Base-by-base conservation (phyloP, 1,140 invertebrate genomes). In the Luehdorfia chinensis region DNA sequence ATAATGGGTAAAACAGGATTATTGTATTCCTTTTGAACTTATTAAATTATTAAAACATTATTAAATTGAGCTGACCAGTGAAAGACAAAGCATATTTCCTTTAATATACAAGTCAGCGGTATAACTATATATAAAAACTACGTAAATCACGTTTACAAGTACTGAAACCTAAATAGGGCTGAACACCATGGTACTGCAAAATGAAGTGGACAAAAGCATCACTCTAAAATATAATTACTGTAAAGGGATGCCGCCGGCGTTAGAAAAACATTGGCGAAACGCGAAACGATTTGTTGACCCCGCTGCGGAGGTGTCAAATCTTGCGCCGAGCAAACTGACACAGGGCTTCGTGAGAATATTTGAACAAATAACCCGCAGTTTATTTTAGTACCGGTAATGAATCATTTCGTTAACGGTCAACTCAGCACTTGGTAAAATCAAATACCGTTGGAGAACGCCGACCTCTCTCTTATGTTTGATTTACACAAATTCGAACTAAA, bases 321-420 rank as follows among this genome's bases (percentile, higher is more conserved):
- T 64, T 60, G 52, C 64, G 63, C 61, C 58, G 48, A 65, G 63
- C 69, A 74, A n/a, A 80, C 76, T 78, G 74, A 76, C 75, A 71
- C 69, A 60, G 50, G 57, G 55, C 53, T 61, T 53, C 37, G 80
- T 84, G 80, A 78, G 80, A 84, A 84, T 73, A 75, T 81, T 68
- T 78, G 66, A 70, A 83, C 74, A 81, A 79, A 81, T 75, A 78
- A 58, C 63, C 63, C 62, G 60, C 52, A 68, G 77, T 78, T 77
- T 80, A 67, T 80, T 73, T 71, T 78, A 76, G 71, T 65, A 59
- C 64, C 59, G 53, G 75, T 71, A 78, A 81, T 84, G 75, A 84
- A 76, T 84, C 71, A 81, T 78, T 76, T 74, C 63, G 62, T 76
- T 79, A 84, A 81, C 72, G 73, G 74, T 79, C 63, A 63, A 62